Evolutionary conservation across 2,797 vertebrate genomes (phyloP), one percentile per base, ranked within the genome.

Genomic region (Anguilla marmorata): DNA sequence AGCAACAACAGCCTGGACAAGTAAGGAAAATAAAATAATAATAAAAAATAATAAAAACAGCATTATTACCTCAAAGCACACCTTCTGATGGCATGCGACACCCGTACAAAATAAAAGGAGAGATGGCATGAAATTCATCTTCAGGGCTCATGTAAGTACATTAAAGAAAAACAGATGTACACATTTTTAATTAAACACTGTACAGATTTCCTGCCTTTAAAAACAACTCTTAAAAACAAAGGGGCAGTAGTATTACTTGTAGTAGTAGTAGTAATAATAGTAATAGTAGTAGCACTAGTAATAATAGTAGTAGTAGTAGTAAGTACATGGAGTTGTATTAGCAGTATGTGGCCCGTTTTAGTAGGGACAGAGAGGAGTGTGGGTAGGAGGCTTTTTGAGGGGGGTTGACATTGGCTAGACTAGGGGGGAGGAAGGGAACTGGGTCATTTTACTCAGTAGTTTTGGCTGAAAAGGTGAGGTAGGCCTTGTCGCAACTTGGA

Each of bases 381-480:
- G 33, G 83, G 83, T 12, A 52, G 50, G 41, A 52, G 56, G 16
- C 2, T 30, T 9, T 50, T 82, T 24, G n/a, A 6, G 56, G 72
- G 54, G 8, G n/a, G 33, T 21, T 48, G 19, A 80, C 37, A 48
- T 45, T 80, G 41, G 84, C 27, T 86, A 86, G 89, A 48, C 85
- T 24, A 52, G 69, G 79, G 4, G 69, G 89, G 90, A 86, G 56
- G 90, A 91, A 89, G 92, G 89, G 92, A 90, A 87, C 91, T 87
- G 91, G 92, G 90, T 56, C 90, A 90, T 91, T 91, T 90, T 92
- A 92, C 89, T 93, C 93, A 94, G 94, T 96, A 94, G 95, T 96
- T 95, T 96, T 94, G 94, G 95, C 94, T 93, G 92, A 94, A 93
- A 90, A 94, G 94, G 94, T 93, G 96, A 96, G 96, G 96, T 96